These are phyloP conservation scores for Pseudanteris insignis DNA, from an alignment of 2,888 invertebrate species.

Conservation along the genomic window DNA sequence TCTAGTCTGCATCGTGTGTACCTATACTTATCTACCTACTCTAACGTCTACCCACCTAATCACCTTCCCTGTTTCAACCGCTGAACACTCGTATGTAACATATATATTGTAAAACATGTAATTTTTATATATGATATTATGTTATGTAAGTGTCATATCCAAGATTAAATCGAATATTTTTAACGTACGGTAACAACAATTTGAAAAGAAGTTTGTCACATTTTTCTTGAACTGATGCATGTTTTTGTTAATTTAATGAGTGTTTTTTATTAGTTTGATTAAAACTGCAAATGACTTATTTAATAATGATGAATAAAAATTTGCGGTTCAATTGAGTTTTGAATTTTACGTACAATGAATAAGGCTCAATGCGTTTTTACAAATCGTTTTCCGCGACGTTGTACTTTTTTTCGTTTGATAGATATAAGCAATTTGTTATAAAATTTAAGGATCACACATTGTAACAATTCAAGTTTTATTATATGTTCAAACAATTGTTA, in stretches of 20 bases:
- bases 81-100: constrained; percentile 46
- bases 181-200: constrained; percentile 37
- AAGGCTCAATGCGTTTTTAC: constrained; percentile 7
- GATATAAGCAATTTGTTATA: constrained; percentile 38
- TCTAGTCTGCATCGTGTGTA: constrained; percentile 47
- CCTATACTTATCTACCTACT: constrained; percentile 41
- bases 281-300: too few relatives aligned
- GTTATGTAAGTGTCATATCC: constrained; percentile 43
- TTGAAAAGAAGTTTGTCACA: constrained; percentile 10
- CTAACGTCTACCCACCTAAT: constrained; percentile 46
- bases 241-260: constrained; percentile 1
- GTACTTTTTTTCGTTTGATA: constrained; percentile 24
- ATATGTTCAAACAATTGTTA: constrained; percentile 39
- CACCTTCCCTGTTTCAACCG: constrained; percentile 41
- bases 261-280: constrained; percentile 6
- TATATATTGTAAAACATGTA: constrained; percentile 43
- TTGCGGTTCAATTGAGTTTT: too few relatives aligned
- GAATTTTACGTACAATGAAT: background rate
- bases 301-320: too few relatives aligned
- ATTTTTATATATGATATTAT: constrained; percentile 36
- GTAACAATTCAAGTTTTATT: constrained; percentile 37
- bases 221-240: constrained; percentile 9
- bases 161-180: constrained; percentile 37
- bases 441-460: constrained; percentile 32
- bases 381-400: constrained; percentile 14